Percentiles rank a stretch among this genome's conserved stretches.
Conservation (phyloP, 2,888 invertebrate genomes). For the Emmelina monodactyla region DNA sequence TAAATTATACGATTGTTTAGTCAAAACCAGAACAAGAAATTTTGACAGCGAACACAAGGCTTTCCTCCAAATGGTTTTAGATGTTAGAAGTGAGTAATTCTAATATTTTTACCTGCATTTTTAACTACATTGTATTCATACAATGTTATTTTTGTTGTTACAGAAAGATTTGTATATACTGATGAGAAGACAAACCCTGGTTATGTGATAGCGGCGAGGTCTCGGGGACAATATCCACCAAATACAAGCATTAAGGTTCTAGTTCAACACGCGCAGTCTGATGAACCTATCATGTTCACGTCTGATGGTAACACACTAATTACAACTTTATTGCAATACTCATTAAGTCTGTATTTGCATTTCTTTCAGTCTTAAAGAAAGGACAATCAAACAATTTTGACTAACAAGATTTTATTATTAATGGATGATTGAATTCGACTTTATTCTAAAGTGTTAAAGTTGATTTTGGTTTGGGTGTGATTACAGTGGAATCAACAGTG, state of each 20-base stretch:
- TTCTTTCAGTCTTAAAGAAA: no score
- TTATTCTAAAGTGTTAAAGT: no score
- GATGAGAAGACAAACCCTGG: constrained; percentile 86
- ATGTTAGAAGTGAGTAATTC: constrained; percentile 77
- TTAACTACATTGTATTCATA: background rate
- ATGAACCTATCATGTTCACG: constrained; percentile 84
- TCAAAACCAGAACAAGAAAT: constrained; percentile 69
- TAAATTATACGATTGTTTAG: constrained; percentile 77
- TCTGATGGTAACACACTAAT: constrained; percentile 93
- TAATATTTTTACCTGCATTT: constrained; percentile 6
- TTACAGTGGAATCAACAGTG: constrained; percentile 81
- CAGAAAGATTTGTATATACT: constrained; percentile 76
- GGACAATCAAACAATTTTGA: no score
- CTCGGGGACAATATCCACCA: constrained; percentile 78
- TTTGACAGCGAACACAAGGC: constrained; percentile 82
- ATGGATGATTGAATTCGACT: no score
- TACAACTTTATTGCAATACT: no score
- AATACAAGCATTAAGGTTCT: constrained; percentile 90
- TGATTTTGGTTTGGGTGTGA: no score
- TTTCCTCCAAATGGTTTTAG: constrained; percentile 83
- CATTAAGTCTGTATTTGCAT: no score
- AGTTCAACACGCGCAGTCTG: constrained; percentile 70
- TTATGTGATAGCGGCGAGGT: constrained; percentile 86
- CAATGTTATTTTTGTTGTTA: constrained; percentile 18
- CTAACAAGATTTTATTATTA: no score